A percentile compares a stretch with the other conserved stretches of the same genome.
phyloP scores from a whole-genome alignment of 2,113 vertebrate species.

The Erpornis zantholeuca region DNA sequence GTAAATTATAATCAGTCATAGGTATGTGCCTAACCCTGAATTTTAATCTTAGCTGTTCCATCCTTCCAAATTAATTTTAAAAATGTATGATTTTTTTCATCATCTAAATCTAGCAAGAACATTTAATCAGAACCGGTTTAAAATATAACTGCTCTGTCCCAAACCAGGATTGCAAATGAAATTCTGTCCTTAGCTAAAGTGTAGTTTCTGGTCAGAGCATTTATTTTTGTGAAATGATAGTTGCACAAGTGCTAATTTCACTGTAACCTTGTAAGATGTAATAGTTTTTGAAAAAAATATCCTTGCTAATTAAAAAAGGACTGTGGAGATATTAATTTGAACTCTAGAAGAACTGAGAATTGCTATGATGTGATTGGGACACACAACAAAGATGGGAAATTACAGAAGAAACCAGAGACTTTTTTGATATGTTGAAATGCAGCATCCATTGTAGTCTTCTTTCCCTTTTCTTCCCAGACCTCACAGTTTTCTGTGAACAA shows the following conservation, averaged over 20 bases:
- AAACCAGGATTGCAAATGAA: not conserved
- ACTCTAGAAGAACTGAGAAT: not conserved
- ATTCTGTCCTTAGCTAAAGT: not conserved
- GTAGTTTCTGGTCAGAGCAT: not conserved
- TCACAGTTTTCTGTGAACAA: not conserved
- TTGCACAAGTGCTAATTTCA: not conserved
- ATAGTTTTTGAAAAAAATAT: not conserved
- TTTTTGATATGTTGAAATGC: not conserved
- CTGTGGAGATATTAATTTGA: not conserved
- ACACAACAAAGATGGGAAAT: not conserved
- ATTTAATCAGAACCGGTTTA: constrained; percentile 20
- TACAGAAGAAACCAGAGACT: not conserved
- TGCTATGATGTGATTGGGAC: not conserved
- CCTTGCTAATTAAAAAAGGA: not conserved
- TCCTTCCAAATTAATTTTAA: constrained; percentile 13
- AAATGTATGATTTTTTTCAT: constrained; percentile 41
- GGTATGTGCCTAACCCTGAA: constrained; percentile 18
- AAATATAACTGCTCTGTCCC: constrained; percentile 9
- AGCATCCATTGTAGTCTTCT: not conserved
- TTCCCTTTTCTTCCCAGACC: not conserved
- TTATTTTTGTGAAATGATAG: not conserved
- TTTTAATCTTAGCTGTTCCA: constrained; percentile 57
- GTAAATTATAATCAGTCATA: constrained; percentile 42
- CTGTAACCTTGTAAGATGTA: not conserved
- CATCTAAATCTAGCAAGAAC: not conserved